Evolutionary conservation across 1,140 invertebrate species (phyloP).

Genomic region (Trichonephila inaurata): DNA sequence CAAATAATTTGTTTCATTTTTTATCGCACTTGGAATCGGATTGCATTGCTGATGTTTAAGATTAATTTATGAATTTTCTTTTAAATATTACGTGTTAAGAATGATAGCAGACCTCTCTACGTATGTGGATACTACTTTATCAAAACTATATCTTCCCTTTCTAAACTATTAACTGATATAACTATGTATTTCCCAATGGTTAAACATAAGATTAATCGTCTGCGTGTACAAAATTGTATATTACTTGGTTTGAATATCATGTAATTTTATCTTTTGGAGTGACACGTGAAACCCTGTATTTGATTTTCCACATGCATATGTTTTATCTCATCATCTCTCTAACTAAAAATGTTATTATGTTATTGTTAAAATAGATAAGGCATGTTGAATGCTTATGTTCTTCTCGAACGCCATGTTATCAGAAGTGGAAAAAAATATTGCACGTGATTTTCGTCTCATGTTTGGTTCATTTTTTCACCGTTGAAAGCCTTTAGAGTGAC

Average conservation of each 20-base stretch:
- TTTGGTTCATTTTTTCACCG: too few relatives aligned
- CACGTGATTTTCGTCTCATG: too few relatives aligned
- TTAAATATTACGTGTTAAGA: too few relatives aligned
- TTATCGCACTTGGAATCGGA: too few relatives aligned
- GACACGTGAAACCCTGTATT: neutral
- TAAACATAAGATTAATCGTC: neutral
- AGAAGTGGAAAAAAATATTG: too few relatives aligned
- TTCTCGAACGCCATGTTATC: too few relatives aligned
- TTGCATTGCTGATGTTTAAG: too few relatives aligned
- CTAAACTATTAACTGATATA: neutral
- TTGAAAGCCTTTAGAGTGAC: too few relatives aligned
- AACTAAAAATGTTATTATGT: neutral
- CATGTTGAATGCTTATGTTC: too few relatives aligned
- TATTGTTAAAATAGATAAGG: neutral
- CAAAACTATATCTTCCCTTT: neutral
- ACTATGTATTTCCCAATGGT: neutral
- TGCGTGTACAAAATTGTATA: neutral
- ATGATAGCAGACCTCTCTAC: too few relatives aligned
- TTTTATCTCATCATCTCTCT: neutral
- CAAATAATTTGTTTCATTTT: too few relatives aligned
- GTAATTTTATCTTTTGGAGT: neutral
- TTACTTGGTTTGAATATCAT: neutral
- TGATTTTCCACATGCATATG: neutral
- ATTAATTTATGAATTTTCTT: too few relatives aligned
- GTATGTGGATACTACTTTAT: neutral